Base-by-base conservation (phyloP, 2,797 vertebrate genomes). In the Spinus olivaceus region DNA sequence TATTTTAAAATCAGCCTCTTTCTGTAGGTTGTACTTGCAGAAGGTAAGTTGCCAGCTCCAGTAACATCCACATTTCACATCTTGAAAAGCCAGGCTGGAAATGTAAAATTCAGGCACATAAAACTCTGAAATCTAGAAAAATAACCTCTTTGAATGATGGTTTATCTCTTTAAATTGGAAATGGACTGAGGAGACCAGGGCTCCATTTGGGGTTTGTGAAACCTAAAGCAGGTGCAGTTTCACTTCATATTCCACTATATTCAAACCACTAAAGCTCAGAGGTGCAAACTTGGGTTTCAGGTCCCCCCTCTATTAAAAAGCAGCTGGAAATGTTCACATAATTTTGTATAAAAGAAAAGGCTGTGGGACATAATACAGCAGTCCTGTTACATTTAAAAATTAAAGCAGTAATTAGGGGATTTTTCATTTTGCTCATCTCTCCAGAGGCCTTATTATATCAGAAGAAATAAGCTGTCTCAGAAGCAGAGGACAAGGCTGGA, bases 181-280 rank as follows among this genome's bases (percentile, higher is more conserved):
- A 80, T 59, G 56, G 35, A 42, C 46, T 76, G 63, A 64, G 69
- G 61, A 80, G 44, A 57, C 19, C 42, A 85, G 12, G 28, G 24
- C 12, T 96, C 20, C 66, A 33, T 81, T 66, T 86, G 70, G 53
- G 66, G 49, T 88, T 91, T 95, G 53, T 70, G 57, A 95, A 96
- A 90, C 80, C n/a, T 86, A 90, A 91, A 88, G 82, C 77, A 92
- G 84, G 67, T 97, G 85, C 71, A 82, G 35, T 72, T 88, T 90
- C 74, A 78, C 64, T 90, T 90, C 77, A 49, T 59, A 51, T 78
- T 88, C 76, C 32, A 21, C 59, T 97, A 59, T 77, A 67, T 70
- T 78, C 56, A 88, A 92, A 71, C 23, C 78, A 69, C 79, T 81
- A 84, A 95, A 91, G 72, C 88, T 90, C 83, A 65, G 63, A 57